Conservation (phyloP, 2,797 vertebrate species). For the Clangula hyemalis region DNA sequence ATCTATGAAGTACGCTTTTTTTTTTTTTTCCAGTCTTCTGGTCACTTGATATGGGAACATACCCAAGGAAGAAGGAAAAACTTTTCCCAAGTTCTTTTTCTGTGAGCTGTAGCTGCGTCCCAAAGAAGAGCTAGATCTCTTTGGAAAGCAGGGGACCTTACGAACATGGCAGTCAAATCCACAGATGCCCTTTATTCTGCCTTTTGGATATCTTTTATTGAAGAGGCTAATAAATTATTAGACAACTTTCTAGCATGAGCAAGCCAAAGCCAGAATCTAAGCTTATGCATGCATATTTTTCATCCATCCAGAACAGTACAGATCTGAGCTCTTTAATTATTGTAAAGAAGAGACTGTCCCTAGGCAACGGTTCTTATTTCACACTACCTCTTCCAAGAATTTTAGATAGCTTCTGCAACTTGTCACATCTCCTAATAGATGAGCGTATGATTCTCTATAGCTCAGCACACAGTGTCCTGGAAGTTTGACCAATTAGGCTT, state of each 20-base stretch:
- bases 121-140: background rate
- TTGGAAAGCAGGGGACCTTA: background rate
- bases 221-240: slow-evolving; percentile 64
- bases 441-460: slow-evolving; percentile 61
- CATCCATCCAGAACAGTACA: slow-evolving; percentile 46
- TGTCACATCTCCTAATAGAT: slow-evolving; percentile 70
- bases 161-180: background rate
- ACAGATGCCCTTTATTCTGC: slow-evolving; percentile 18
- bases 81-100: background rate
- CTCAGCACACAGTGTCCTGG: slow-evolving; percentile 63
- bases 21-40: background rate
- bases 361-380: slow-evolving; percentile 58
- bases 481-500: slow-evolving; percentile 70
- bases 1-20: background rate
- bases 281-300: slow-evolving; percentile 60
- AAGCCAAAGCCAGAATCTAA: slow-evolving; percentile 41
- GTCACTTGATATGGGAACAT: background rate
- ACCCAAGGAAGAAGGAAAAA: background rate
- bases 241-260: slow-evolving; percentile 30
- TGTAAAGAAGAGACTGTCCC: slow-evolving; percentile 57
- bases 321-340: slow-evolving; percentile 62
- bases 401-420: slow-evolving; percentile 49
- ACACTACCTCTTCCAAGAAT: slow-evolving; percentile 67
- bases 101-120: background rate
- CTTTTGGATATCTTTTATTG: slow-evolving; percentile 47